Evolutionary conservation across 2,888 invertebrate genomes (phyloP).

Genomic region (Tortricodes alternella): DNA sequence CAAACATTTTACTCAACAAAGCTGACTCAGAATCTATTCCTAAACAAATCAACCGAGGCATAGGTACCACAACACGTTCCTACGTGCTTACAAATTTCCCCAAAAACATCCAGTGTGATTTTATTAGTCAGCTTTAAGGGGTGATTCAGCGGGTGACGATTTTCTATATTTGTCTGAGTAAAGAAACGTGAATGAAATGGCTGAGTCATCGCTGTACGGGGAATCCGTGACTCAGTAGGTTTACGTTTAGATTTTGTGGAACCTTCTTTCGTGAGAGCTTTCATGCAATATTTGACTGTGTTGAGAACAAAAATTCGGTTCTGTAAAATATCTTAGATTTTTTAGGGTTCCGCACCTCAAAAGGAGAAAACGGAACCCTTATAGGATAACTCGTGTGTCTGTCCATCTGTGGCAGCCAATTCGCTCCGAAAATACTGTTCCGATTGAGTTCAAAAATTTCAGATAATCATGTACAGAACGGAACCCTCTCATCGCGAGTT

Average conservation of each 20-base stretch:
- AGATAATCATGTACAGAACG: too few relatives aligned
- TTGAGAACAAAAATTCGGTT: too few relatives aligned
- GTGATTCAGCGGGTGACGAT: slow-evolving; percentile 13
- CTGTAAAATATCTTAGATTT: too few relatives aligned
- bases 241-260: neutral
- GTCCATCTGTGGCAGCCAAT: too few relatives aligned
- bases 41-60: slow-evolving; percentile 21
- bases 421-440: too few relatives aligned
- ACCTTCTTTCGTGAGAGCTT: too few relatives aligned
- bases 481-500: too few relatives aligned
- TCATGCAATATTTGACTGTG: too few relatives aligned
- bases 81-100: neutral
- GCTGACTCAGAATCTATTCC: slow-evolving; percentile 16
- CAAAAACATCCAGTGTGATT: neutral
- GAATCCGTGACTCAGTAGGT: slow-evolving; percentile 1
- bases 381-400: too few relatives aligned
- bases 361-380: too few relatives aligned
- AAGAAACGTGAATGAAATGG: slow-evolving; percentile 12
- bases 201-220: slow-evolving; percentile 18
- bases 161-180: slow-evolving; percentile 5
- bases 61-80: neutral
- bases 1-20: neutral
- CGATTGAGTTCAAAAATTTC: too few relatives aligned
- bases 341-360: too few relatives aligned
- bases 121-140: slow-evolving; percentile 19